These are phyloP conservation scores for Dipodomys ordii DNA, from an alignment of 2,113 vertebrate species.

Conservation along the genomic window DNA sequence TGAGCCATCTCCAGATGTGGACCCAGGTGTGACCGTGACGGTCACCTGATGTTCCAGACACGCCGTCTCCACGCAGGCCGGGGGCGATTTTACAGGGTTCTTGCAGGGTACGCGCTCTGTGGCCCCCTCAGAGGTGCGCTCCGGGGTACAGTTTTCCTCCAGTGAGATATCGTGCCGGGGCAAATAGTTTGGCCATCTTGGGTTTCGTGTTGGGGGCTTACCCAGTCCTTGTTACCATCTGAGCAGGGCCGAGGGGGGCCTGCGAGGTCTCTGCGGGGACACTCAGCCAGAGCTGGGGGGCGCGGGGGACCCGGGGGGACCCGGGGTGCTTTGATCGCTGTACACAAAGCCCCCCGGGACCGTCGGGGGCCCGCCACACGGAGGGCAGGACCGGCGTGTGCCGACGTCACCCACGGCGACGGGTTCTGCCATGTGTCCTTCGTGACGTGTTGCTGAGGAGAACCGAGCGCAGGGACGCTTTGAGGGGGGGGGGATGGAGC, in stretches of 20 bases:
- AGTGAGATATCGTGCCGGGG: neutral
- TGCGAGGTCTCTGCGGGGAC: neutral
- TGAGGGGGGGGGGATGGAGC: neutral
- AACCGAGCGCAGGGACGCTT: neutral
- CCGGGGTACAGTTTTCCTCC: neutral
- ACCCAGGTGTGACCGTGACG: too few relatives aligned
- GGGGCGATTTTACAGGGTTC: too few relatives aligned
- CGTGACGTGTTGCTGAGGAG: neutral
- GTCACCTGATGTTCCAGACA: too few relatives aligned
- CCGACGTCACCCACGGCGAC: too few relatives aligned
- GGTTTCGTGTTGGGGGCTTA: neutral
- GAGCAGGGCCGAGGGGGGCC: neutral
- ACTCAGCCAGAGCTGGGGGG: neutral
- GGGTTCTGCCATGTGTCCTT: neutral
- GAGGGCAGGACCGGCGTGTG: neutral
- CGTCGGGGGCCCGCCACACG: too few relatives aligned
- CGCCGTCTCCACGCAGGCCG: too few relatives aligned
- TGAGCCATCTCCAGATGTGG: too few relatives aligned
- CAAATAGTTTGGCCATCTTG: neutral
- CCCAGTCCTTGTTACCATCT: neutral
- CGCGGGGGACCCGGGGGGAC: too few relatives aligned
- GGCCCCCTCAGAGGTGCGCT: neutral
- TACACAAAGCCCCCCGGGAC: too few relatives aligned
- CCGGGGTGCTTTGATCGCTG: too few relatives aligned
- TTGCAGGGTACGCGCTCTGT: too few relatives aligned